Conservation (phyloP, 2,797 vertebrate genomes). For the Florisuga fusca region DNA sequence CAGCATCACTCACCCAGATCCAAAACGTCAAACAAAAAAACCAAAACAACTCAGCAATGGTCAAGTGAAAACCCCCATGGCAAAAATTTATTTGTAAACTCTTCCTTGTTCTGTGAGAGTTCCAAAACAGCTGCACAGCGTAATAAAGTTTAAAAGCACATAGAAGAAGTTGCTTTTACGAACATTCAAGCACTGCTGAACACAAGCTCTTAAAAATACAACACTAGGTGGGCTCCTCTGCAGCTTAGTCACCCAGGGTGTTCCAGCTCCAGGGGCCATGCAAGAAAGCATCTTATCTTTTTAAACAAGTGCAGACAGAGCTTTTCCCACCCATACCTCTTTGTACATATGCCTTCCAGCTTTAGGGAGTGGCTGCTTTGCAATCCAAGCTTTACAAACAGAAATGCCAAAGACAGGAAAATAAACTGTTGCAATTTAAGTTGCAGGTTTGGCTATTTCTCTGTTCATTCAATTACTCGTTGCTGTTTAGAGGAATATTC, state of each 20-base stretch:
- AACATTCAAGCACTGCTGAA: no score
- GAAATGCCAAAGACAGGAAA: not conserved
- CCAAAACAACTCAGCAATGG: not conserved
- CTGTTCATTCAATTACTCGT: not conserved
- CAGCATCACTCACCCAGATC: rapidly evolving
- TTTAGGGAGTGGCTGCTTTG: not conserved
- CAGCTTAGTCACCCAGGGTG: not conserved
- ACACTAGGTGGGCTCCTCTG: rapidly evolving
- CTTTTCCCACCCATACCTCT: no score
- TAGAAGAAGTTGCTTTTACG: not conserved
- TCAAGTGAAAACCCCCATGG: not conserved
- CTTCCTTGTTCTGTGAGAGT: not conserved
- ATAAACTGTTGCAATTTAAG: not conserved
- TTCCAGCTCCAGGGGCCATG: not conserved
- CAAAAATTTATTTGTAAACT: slow-evolving; percentile 2
- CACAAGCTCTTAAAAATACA: not conserved
- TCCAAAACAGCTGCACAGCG: rapidly evolving
- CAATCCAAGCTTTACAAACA: not conserved
- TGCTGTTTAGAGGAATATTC: not conserved
- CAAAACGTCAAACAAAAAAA: not conserved
- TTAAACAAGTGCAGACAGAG: not conserved
- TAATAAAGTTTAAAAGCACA: not conserved
- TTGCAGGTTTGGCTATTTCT: not conserved
- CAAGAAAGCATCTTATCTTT: not conserved
- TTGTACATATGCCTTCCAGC: not conserved